Evolutionary conservation across 2,113 vertebrate genomes (phyloP).

Genomic region (Austrofundulus limnaeus): DNA sequence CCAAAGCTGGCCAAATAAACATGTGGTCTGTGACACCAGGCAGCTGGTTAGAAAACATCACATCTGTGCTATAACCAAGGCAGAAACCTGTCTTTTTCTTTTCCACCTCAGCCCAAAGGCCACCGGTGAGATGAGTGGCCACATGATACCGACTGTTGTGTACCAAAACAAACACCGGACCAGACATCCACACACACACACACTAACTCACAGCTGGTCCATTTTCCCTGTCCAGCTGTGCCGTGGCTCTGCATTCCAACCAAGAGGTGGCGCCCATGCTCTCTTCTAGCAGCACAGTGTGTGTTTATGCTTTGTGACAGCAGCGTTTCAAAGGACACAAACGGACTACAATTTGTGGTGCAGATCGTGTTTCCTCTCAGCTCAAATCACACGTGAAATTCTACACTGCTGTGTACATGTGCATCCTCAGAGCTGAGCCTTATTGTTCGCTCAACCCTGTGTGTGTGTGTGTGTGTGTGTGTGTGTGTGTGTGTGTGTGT

Average conservation of each 20-base stretch:
- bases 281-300: slow-evolving; percentile 41
- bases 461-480: slow-evolving; percentile 38
- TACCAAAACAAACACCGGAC: slow-evolving; percentile 37
- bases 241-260: slow-evolving; percentile 56
- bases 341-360: slow-evolving; percentile 43
- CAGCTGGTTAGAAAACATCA: slow-evolving; percentile 27
- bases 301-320: slow-evolving; percentile 56
- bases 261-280: slow-evolving; percentile 73
- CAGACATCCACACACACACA: slow-evolving; percentile 36
- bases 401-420: slow-evolving; percentile 17
- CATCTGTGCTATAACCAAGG: slow-evolving; percentile 11
- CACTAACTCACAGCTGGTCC: slow-evolving; percentile 16
- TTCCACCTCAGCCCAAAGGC: background rate
- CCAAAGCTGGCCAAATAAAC: slow-evolving; percentile 4
- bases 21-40: background rate
- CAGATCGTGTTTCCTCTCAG: slow-evolving; percentile 58
- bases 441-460: slow-evolving; percentile 54
- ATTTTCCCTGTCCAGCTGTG: slow-evolving; percentile 62
- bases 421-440: slow-evolving; percentile 8
- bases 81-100: slow-evolving; percentile 1
- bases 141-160: background rate
- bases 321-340: slow-evolving; percentile 64
- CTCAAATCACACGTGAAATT: slow-evolving; percentile 53
- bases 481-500: slow-evolving; percentile 40
- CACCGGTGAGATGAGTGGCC: slow-evolving; percentile 2